A percentile compares a stretch with the other conserved stretches of the same genome.
These are phyloP conservation scores for Mionectes olivaceus DNA, from an alignment of 2,797 vertebrate genomes.

Conservation along the genomic window DNA sequence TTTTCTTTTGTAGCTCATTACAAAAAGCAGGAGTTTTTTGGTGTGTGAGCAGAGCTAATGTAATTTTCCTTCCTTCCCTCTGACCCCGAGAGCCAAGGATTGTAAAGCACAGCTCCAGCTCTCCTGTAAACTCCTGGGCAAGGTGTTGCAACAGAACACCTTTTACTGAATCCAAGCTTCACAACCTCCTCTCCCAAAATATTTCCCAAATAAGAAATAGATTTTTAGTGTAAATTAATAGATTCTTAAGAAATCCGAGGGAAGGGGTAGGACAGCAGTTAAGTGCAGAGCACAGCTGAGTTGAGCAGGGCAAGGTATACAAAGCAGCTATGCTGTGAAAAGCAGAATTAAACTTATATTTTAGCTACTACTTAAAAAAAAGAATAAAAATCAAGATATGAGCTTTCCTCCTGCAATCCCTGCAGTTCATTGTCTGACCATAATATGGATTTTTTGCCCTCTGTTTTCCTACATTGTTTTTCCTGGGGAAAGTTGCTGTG, in stretches of 20 bases:
- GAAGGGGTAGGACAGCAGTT: background rate
- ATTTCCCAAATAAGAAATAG: background rate
- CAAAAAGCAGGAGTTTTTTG: background rate
- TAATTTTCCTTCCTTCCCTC: background rate
- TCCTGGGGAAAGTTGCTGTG: background rate
- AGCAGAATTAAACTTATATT: background rate
- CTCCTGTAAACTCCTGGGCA: background rate
- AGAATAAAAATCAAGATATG: background rate
- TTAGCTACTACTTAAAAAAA: background rate
- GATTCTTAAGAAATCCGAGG: background rate
- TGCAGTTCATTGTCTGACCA: accelerated
- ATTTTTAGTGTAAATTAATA: background rate
- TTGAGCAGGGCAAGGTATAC: background rate
- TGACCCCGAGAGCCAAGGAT: background rate
- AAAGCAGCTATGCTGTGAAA: background rate
- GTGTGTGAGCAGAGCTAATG: background rate
- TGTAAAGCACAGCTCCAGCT: background rate
- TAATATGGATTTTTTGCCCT: background rate
- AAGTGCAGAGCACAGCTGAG: background rate
- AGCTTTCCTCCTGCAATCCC: background rate
- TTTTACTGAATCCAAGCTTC: background rate
- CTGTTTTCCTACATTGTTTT: background rate
- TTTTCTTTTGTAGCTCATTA: background rate
- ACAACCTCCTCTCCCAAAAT: background rate
- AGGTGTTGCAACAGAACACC: background rate